A percentile compares a stretch with the other conserved stretches of the same genome.
Conservation (phyloP, 2,113 vertebrate genomes). For the Syngnathus floridae region DNA sequence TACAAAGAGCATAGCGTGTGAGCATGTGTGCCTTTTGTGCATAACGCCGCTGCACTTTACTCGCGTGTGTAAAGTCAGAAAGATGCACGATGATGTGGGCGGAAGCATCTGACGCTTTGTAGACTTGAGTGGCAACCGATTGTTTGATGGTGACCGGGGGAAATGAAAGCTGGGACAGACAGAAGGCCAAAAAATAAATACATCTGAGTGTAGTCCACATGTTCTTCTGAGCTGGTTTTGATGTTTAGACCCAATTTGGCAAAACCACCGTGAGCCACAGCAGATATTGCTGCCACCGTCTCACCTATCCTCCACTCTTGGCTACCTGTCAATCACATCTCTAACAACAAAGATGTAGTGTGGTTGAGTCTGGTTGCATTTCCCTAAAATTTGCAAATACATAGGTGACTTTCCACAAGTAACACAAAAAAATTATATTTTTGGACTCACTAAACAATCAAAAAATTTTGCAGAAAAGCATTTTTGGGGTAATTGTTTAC, state of each 20-base stretch:
- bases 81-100: slow-evolving; percentile 50
- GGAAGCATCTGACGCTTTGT: slow-evolving; percentile 63
- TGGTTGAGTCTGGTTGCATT: neutral
- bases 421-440: neutral
- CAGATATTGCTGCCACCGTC: neutral
- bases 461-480: neutral
- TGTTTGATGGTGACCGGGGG: slow-evolving; percentile 65
- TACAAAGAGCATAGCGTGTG: slow-evolving; percentile 59
- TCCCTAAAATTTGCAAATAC: no score
- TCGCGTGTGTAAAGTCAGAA: slow-evolving; percentile 2
- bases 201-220: neutral
- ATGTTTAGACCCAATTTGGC: no score
- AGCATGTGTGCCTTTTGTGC: slow-evolving; percentile 49
- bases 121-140: slow-evolving; percentile 67
- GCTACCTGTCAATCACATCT: neutral
- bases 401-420: neutral
- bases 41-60: slow-evolving; percentile 27
- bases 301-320: neutral
- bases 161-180: slow-evolving; percentile 46
- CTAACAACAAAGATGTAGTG: neutral
- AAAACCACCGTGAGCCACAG: neutral
- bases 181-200: neutral
- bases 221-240: neutral
- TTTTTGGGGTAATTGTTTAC: no score
- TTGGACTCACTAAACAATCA: neutral